Evolutionary conservation across 2,888 invertebrate genomes (phyloP).

Genomic region (Isoperla grammatica): DNA sequence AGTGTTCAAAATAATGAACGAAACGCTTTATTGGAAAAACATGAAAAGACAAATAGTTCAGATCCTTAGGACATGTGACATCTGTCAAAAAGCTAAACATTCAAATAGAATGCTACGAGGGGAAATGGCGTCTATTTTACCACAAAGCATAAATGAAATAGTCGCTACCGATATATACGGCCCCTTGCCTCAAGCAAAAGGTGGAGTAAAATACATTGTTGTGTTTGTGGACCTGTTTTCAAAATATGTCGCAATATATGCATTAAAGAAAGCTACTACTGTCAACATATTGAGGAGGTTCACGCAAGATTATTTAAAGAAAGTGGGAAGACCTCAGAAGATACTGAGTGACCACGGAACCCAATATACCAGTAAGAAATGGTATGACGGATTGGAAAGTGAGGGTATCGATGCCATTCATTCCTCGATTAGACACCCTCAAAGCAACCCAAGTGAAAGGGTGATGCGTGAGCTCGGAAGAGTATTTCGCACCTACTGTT

Average conservation of each 20-base stretch:
- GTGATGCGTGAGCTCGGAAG: conserved; percentile 21
- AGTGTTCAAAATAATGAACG: too few relatives aligned
- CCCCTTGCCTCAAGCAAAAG: conserved; percentile 29
- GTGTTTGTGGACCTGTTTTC: conserved; percentile 7
- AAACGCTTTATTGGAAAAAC: too few relatives aligned
- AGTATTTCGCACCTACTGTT: conserved; percentile 29
- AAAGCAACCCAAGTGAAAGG: conserved; percentile 5
- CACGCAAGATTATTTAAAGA: background rate
- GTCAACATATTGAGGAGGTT: background rate
- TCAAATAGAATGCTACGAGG: background rate
- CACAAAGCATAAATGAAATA: conserved; percentile 25
- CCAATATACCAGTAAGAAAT: background rate
- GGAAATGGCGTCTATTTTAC: background rate
- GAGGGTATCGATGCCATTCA: conserved; percentile 20
- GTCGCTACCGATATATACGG: conserved; percentile 31
- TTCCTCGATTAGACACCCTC: conserved; percentile 24
- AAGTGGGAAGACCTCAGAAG: background rate
- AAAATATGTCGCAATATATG: conserved; percentile 12
- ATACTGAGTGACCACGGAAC: conserved; percentile 10
- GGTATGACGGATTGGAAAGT: background rate
- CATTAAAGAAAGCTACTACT: conserved; percentile 19
- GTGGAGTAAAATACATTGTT: conserved; percentile 8
- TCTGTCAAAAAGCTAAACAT: too few relatives aligned
- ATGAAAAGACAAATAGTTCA: too few relatives aligned
- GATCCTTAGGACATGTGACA: too few relatives aligned